These are phyloP conservation scores for Pterois miles DNA, from an alignment of 2,797 vertebrate species.

Conservation along the genomic window DNA sequence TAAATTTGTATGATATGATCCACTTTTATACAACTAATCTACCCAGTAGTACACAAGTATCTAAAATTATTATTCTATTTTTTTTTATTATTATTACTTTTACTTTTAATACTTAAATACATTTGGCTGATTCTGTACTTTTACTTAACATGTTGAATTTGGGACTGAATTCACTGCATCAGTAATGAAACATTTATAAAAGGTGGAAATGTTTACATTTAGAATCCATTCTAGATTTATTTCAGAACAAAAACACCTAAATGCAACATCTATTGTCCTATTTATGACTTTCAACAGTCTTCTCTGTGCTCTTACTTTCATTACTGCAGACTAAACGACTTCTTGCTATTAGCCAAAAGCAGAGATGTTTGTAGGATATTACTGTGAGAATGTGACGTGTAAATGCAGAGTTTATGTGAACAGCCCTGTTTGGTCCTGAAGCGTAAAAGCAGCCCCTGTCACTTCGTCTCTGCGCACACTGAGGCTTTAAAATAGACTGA, in stretches of 20 bases:
- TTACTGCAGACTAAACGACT: background rate
- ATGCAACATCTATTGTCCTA: background rate
- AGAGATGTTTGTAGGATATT: background rate
- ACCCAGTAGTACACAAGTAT: background rate
- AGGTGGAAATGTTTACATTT: background rate
- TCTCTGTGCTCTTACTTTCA: background rate
- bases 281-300: background rate
- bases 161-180: background rate
- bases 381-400: background rate
- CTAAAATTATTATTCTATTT: too few relatives aligned
- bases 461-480: background rate
- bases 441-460: background rate
- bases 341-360: background rate
- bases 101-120: too few relatives aligned
- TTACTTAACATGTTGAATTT: too few relatives aligned
- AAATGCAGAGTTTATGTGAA: background rate
- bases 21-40: background rate
- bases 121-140: too few relatives aligned
- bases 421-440: too few relatives aligned
- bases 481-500: conserved; percentile 15
- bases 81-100: too few relatives aligned
- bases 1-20: background rate
- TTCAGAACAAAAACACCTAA: background rate
- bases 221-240: background rate
- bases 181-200: background rate